Conservation (phyloP, 1,140 invertebrate genomes). For the Heliconius congener region DNA sequence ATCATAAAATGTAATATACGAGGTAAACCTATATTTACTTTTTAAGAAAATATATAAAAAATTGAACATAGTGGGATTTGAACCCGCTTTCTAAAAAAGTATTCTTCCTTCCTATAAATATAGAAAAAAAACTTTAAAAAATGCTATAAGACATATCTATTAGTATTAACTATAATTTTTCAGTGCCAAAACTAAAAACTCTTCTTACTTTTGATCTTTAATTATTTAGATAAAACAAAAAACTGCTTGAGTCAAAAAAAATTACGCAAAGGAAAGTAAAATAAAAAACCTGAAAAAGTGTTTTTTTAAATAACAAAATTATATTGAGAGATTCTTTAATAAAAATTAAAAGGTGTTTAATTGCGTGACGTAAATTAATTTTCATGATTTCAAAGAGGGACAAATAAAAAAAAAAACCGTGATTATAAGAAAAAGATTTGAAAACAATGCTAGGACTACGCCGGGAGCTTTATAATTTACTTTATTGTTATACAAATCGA, state of each 20-base stretch:
- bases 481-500: constrained; percentile 36
- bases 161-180: no score
- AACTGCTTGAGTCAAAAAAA: neutral
- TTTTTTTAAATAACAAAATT: neutral
- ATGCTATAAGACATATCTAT: no score
- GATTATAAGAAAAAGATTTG: constrained; percentile 1
- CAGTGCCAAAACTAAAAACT: no score
- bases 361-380: constrained; percentile 13
- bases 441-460: constrained; percentile 5
- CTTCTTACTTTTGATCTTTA: no score
- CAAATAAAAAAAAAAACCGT: neutral
- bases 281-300: neutral
- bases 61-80: no score
- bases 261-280: neutral
- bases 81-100: no score
- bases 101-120: no score
- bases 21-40: no score
- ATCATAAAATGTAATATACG: no score
- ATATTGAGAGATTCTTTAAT: neutral
- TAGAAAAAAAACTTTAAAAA: no score
- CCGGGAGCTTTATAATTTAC: constrained; percentile 27
- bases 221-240: neutral
- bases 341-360: constrained; percentile 11
- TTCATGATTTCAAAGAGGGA: neutral
- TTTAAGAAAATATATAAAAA: no score